phyloP scores from a whole-genome alignment of 1,140 invertebrate species.

The Berghia stephanieae region DNA sequence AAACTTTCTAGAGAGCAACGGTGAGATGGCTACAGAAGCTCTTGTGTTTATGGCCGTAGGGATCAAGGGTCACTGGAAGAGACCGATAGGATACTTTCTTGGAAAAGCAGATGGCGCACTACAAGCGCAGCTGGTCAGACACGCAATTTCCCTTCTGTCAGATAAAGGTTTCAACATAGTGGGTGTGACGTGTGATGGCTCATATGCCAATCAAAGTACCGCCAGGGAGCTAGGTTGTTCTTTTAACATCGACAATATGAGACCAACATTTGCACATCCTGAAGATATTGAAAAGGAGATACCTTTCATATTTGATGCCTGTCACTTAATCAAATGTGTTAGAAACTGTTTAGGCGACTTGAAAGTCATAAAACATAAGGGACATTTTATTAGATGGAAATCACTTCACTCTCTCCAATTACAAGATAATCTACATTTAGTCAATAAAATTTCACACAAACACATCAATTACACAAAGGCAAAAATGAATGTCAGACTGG shows the following conservation, averaged over 20 bases:
- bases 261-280: background rate
- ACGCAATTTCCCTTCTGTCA: background rate
- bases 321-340: constrained; percentile 17
- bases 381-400: background rate
- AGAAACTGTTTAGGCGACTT: background rate
- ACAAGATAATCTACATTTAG: background rate
- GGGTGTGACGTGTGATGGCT: constrained; percentile 14
- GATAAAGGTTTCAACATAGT: background rate
- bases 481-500: background rate
- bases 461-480: background rate
- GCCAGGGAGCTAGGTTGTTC: background rate
- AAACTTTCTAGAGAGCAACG: too few species aligned
- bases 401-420: background rate
- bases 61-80: background rate
- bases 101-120: background rate
- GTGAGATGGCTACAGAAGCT: too few species aligned
- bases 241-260: background rate
- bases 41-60: too few species aligned
- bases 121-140: constrained; percentile 1
- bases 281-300: background rate
- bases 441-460: background rate
- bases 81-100: constrained; percentile 21
- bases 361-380: background rate
- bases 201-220: constrained; percentile 7
- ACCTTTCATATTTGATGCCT: constrained; percentile 14